Evolutionary conservation across 2,888 invertebrate species (phyloP).

Genomic region (Autographa pulchrina): DNA sequence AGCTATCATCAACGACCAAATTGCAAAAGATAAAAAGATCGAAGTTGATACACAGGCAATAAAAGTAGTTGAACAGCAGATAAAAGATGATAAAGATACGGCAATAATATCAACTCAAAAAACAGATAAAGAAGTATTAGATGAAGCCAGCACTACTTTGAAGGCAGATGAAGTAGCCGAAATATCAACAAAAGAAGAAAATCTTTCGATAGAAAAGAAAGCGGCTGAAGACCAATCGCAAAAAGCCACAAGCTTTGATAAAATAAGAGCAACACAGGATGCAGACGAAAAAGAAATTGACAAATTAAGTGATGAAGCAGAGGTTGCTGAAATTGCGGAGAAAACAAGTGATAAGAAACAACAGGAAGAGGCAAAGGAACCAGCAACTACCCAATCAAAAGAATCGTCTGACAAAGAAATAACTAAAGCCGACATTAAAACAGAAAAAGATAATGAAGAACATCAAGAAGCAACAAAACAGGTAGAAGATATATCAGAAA

Average conservation of each 20-base stretch:
- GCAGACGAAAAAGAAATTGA: not conserved
- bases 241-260: not conserved
- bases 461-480: not conserved
- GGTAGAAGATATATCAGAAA: not conserved
- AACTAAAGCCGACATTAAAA: not conserved
- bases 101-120: no score
- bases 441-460: not conserved
- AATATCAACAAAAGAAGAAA: not conserved
- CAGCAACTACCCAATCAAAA: not conserved
- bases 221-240: not conserved
- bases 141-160: not conserved
- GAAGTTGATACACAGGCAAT: not conserved
- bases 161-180: not conserved
- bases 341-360: not conserved
- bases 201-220: not conserved
- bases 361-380: not conserved
- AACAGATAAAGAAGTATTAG: not conserved
- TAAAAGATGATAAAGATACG: not conserved
- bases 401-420: not conserved
- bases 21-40: not conserved
- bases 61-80: not conserved
- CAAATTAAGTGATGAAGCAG: not conserved
- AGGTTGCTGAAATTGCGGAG: not conserved
- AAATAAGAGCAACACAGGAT: not conserved
- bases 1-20: not conserved